Percentiles rank a stretch among this genome's conserved stretches.
phyloP scores from a whole-genome alignment of 2,113 vertebrate genomes.

The Herpetotheres cachinnans region DNA sequence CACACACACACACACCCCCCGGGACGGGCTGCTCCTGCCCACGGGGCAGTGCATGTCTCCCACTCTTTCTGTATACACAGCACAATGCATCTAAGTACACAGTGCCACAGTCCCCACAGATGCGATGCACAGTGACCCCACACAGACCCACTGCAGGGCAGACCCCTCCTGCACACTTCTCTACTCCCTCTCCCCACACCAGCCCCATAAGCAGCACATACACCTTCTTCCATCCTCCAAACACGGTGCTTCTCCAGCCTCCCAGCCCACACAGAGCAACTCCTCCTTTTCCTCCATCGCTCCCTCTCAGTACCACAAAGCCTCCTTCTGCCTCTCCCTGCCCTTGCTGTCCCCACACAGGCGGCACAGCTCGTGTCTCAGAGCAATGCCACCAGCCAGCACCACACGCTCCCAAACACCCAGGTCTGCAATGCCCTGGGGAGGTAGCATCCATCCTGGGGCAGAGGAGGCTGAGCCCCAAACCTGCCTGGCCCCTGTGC shows the following conservation, averaged over 20 bases:
- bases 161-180: neutral
- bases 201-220: neutral
- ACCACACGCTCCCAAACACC: accelerated
- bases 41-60: accelerated
- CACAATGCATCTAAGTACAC: accelerated
- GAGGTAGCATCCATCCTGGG: neutral
- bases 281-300: neutral
- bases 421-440: neutral
- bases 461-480: neutral
- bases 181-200: neutral
- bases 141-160: neutral
- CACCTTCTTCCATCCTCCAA: neutral
- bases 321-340: neutral
- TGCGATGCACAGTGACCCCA: accelerated
- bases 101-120: accelerated
- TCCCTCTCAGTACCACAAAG: neutral
- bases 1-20: accelerated
- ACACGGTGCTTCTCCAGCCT: neutral
- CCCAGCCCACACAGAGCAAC: neutral
- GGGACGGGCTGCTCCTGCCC: neutral
- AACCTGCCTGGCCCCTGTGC: neutral
- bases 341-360: neutral
- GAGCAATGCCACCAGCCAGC: accelerated
- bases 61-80: neutral
- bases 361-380: neutral